phyloP scores from a whole-genome alignment of 2,797 vertebrate species.

The Manis javanica region DNA sequence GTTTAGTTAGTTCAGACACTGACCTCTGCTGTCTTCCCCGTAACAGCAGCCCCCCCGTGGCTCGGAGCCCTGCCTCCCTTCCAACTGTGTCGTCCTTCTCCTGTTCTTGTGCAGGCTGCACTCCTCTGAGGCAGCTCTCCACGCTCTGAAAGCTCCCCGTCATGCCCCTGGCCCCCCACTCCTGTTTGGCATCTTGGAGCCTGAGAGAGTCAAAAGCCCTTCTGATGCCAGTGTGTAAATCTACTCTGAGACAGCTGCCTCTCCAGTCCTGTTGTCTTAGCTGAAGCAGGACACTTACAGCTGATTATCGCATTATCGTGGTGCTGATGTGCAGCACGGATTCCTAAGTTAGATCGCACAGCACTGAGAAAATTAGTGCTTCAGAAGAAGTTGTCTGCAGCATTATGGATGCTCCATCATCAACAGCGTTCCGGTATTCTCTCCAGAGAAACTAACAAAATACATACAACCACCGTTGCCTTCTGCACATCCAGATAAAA shows the following conservation, averaged over 20 bases:
- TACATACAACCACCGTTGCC: neutral
- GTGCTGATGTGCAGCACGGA: neutral
- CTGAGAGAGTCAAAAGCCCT: neutral
- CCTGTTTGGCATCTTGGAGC: neutral
- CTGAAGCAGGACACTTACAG: neutral
- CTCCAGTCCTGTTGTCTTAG: conserved; percentile 29
- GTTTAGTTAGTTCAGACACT: neutral
- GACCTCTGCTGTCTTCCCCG: neutral
- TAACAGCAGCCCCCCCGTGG: fast-evolving
- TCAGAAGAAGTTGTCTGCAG: conserved; percentile 65
- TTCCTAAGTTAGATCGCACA: neutral
- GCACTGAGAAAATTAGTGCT: conserved; percentile 56
- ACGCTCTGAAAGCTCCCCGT: neutral
- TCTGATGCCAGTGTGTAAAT: neutral
- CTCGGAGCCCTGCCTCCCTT: neutral
- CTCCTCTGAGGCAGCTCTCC: neutral
- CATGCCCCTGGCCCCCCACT: too few relatives aligned
- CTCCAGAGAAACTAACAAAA: conserved; percentile 75
- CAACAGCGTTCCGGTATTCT: conserved; percentile 52
- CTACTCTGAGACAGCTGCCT: neutral
- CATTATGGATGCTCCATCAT: conserved; percentile 53
- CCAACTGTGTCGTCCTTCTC: fast-evolving
- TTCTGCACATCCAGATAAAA: conserved; percentile 66
- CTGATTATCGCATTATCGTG: fast-evolving
- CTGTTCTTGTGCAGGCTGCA: neutral